Evolutionary conservation across 2,113 vertebrate species (phyloP), one percentile per base, ranked within the genome.

Genomic region (Zosterops lateralis): DNA sequence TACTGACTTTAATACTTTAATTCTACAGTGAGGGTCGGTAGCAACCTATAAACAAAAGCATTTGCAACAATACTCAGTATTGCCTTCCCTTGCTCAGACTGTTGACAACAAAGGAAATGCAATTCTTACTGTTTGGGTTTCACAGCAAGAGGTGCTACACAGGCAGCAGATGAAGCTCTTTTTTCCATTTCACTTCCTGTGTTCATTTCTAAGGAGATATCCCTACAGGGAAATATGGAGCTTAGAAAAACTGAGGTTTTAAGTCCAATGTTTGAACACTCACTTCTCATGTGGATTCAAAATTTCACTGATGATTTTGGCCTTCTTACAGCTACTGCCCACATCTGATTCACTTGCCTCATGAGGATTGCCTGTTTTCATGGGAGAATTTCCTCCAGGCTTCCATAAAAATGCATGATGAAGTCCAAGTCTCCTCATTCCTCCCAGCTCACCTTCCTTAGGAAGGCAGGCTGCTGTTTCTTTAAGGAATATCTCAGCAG

Each of bases 401-500:
- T 28, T 24, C 20, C 40, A 71, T 7, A 9, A 26, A 48, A 56
- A 87, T 8, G 29, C 68, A 70, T 38, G 31, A 68, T 31, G 67
- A 58, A 44, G 70, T 50, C 58, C 76, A 34, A 36, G 75, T 14
- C 73, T 9, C 22, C 56, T 12, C 62, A 5, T 14, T 64, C 65
- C 60, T 62, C 50, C 28, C 58, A 73, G 40, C n/a, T 51, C 58
- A 62, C n/a, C 54, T 25, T 75, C 72, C 17, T 3, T 0, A 50
- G 82, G 73, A 91, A 92, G 72, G 54, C 51, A 72, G 38, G 45
- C 58, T 76, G 68, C 82, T 80, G 84, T 79, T 93, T 79, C 96
- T 97, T 96, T 97, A 96, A 96, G 86, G 92, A 93, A 32, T 77
- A 83, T 80, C 72, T 42, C 64, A n/a, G 54, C 77, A 91, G 95